A percentile compares a stretch with the other conserved stretches of the same genome.
Conservation (phyloP, 23 tunicate genomes). For the Styela clava region DNA sequence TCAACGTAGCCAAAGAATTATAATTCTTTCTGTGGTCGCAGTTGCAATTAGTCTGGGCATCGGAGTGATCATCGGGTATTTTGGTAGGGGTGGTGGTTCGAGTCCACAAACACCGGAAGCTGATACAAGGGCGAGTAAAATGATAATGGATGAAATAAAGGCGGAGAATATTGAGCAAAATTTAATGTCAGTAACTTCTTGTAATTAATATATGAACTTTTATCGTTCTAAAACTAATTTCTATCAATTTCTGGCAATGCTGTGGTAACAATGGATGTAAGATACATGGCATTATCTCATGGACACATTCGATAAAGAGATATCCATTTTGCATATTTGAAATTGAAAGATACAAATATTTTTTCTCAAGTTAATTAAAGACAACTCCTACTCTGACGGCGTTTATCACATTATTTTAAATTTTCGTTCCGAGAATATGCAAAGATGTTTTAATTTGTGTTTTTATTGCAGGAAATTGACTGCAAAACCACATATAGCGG, state of each 20-base stretch:
- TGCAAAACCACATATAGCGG: conserved; percentile 59
- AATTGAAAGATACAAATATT: no score
- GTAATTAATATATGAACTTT: no score
- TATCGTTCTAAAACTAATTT: no score
- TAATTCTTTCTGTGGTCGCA: conserved; percentile 15
- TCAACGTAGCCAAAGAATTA: background rate
- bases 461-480: conserved; percentile 34
- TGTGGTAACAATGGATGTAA: no score
- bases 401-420: no score
- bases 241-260: no score
- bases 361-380: no score
- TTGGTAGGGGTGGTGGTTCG: conserved; percentile 13
- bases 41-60: conserved; percentile 32
- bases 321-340: no score
- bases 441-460: background rate
- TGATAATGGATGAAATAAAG: conserved; percentile 31
- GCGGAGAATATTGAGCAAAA: conserved; percentile 28
- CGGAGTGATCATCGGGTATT: conserved; percentile 51
- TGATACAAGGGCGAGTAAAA: conserved; percentile 3
- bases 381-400: no score
- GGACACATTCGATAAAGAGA: no score
- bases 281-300: no score
- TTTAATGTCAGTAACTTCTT: conserved; percentile 24
- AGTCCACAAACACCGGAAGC: conserved; percentile 27
- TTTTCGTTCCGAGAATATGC: no score